phyloP scores from a whole-genome alignment of 2,888 invertebrate genomes.

The Cerastis leucographa region DNA sequence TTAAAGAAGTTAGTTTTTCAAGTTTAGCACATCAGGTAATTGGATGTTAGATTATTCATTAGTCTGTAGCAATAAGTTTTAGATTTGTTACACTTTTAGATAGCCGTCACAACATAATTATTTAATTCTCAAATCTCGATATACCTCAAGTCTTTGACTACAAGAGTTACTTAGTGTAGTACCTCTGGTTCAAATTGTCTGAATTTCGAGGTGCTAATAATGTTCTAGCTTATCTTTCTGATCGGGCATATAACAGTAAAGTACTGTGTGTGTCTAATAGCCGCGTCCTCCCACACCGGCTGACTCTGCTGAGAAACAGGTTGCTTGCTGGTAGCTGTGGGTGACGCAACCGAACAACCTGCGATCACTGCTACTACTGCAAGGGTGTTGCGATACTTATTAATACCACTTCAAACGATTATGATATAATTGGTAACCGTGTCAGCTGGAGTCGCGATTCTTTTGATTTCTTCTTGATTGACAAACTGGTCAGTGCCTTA shows the following conservation, averaged over 20 bases:
- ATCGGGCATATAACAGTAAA: slow-evolving; percentile 29
- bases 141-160: background rate
- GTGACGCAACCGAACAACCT: slow-evolving; percentile 4
- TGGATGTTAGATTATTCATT: background rate
- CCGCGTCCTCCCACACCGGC: slow-evolving; percentile 45
- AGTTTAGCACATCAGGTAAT: background rate
- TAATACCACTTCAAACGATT: background rate
- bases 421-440: background rate
- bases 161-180: background rate
- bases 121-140: background rate
- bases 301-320: slow-evolving; percentile 30
- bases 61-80: background rate
- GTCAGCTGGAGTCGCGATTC: background rate
- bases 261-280: slow-evolving; percentile 23
- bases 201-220: slow-evolving; percentile 21
- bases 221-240: slow-evolving; percentile 31
- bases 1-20: too few species aligned
- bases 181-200: background rate
- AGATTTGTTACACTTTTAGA: too few species aligned
- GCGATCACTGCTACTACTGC: slow-evolving; percentile 10
- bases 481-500: background rate
- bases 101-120: background rate
- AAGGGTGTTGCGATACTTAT: background rate
- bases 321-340: slow-evolving; percentile 14
- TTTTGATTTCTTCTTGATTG: background rate